phyloP scores from a whole-genome alignment of 1,140 invertebrate species.

The Aphelenchoides fujianensis region DNA sequence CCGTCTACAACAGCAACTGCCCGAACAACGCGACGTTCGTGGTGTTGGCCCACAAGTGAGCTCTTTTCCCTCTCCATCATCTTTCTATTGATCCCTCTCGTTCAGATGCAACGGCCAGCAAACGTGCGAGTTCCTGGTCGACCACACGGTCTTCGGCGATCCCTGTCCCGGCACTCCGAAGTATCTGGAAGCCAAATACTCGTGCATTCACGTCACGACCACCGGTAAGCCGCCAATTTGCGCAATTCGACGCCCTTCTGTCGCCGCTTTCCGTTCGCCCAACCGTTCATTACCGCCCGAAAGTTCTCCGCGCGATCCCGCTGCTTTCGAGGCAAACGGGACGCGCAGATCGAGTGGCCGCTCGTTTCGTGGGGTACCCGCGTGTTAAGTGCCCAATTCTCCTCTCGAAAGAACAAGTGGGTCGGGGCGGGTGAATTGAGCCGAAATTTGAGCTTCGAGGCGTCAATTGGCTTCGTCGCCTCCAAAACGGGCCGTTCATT shows the following conservation, averaged over 20 bases:
- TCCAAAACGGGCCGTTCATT: no score
- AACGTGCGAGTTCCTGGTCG: slow-evolving; percentile 1
- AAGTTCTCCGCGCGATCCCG: background rate
- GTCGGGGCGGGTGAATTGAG: no score
- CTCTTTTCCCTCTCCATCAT: background rate
- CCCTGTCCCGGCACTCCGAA: background rate
- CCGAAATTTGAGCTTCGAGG: no score
- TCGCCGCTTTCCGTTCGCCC: no score
- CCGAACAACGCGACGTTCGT: background rate
- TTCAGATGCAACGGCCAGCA: slow-evolving; percentile 9
- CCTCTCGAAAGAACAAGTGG: no score
- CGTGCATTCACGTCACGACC: background rate
- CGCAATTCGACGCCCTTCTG: no score
- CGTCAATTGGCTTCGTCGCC: no score
- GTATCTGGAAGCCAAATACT: slow-evolving; percentile 8
- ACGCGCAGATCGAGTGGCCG: background rate
- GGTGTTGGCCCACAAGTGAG: background rate
- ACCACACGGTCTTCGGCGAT: background rate
- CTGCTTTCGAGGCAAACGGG: no score
- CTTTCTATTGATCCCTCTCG: background rate
- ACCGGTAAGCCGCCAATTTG: background rate
- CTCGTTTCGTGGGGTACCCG: no score
- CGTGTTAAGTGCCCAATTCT: no score
- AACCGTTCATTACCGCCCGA: background rate
- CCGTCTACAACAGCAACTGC: background rate